Conservation (phyloP, 1,140 invertebrate genomes). For the Magallana angulata region DNA sequence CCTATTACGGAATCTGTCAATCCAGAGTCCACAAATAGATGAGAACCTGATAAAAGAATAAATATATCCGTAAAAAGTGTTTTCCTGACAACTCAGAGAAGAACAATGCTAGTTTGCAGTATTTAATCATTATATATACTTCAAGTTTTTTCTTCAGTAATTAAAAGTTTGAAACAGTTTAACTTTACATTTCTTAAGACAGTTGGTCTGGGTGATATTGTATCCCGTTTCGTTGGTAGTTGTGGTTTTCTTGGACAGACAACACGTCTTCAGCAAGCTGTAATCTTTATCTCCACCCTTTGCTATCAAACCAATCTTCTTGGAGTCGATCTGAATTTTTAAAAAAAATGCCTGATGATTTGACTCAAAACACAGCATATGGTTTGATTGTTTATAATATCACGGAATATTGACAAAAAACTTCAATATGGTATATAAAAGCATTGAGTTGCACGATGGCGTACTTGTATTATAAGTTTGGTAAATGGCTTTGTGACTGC, state of each 20-base stretch:
- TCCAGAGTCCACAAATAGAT: slow-evolving; percentile 48
- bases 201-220: background rate
- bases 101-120: no score
- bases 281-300: background rate
- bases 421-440: no score
- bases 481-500: slow-evolving; percentile 81
- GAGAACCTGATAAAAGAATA: slow-evolving; percentile 50
- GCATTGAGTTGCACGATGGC: background rate
- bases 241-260: background rate
- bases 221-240: slow-evolving; percentile 4
- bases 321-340: background rate
- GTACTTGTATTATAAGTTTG: slow-evolving; percentile 80
- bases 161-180: background rate
- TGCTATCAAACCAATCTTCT: background rate
- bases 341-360: background rate
- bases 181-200: background rate
- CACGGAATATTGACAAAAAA: no score
- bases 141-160: background rate
- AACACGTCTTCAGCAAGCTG: background rate
- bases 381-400: background rate
- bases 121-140: no score
- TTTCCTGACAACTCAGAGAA: no score
- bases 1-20: slow-evolving; percentile 79
- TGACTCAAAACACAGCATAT: background rate
- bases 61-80: background rate